Base-by-base conservation (phyloP, 2,888 invertebrate genomes). In the Acleris holmiana region DNA sequence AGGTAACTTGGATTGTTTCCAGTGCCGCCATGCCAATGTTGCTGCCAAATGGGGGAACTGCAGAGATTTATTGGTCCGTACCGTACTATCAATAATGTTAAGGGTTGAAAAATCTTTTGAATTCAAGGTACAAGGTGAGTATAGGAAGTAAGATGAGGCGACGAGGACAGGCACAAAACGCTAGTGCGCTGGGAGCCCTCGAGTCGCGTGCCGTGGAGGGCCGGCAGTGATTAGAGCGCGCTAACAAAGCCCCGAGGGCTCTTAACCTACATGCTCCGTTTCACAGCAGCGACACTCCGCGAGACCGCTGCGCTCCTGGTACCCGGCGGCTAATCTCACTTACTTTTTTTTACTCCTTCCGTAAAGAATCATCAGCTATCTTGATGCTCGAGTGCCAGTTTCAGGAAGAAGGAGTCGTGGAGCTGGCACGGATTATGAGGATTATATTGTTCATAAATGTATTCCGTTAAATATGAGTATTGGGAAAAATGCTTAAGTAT, bases 221-320 rank as follows among this genome's bases (percentile, higher is more conserved):
- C 84, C 83, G 87, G 83, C 86, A 88, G 90, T 92, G 91, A 92
- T 92, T 91, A 92, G 89, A 87, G 91, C 89, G 84, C 88, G 88
- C 91, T 92, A 91, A 91, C 91, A 91, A 92, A 92, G 91, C 85
- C 84, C 80, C 65, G 69, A 91, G 91, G 76, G 81, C 88, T 71
- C 91, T 92, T 91, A 91, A 92, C 91, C 91, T 88, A 92, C 84
- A 92, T 91, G 89, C 90, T 90, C 88, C 88, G 91, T 88, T 89
- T 88, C 91, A 86, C 86, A 85, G 84, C 84, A 80, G 76, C 77
- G 84, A 85, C 88, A 85, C 88, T 87, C 78, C 84, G 85, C 75
- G 74, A 77, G 68, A 74, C 83, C 78, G 78, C 85, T 85, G 84
- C 77, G 75, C 80, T 80, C 85, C 84, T 83, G 80, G 82, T 83